phyloP scores from a whole-genome alignment of 2,113 vertebrate genomes.

The Pyxicephalus adspersus region DNA sequence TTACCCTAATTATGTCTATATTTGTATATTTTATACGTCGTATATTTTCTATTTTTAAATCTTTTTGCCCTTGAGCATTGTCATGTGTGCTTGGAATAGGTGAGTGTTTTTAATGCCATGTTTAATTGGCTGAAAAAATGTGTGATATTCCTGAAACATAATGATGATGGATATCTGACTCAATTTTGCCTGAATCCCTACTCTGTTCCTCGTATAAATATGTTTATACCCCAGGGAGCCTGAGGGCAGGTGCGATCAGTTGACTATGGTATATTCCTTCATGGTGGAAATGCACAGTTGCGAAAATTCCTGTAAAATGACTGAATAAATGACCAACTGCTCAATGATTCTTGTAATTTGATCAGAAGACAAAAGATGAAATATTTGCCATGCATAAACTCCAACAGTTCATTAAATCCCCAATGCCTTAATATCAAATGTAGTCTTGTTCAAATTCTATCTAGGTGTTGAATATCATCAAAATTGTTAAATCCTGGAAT shows the following conservation, averaged over 20 bases:
- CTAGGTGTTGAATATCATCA: no score
- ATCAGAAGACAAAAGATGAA: background rate
- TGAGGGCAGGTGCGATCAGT: background rate
- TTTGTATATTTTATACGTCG: no score
- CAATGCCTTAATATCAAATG: no score
- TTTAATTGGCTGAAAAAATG: conserved; percentile 29
- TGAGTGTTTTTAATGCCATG: conserved; percentile 9
- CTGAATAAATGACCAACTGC: background rate
- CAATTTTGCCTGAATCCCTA: background rate
- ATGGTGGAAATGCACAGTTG: no score
- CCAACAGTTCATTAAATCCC: no score
- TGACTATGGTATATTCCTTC: background rate
- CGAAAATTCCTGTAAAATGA: no score
- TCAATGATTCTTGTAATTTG: conserved; percentile 12
- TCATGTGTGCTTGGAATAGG: conserved; percentile 1
- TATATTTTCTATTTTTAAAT: no score
- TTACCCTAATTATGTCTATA: no score
- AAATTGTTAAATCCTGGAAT: no score
- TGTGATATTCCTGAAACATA: conserved; percentile 9
- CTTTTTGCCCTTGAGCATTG: background rate
- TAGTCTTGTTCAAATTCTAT: no score
- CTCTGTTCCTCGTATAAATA: background rate
- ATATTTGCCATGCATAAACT: background rate
- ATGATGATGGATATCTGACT: conserved; percentile 16
- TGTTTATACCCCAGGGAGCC: conserved; percentile 21